Base-by-base conservation (phyloP, 2,113 vertebrate species). In the Potamarius usumacintae region DNA sequence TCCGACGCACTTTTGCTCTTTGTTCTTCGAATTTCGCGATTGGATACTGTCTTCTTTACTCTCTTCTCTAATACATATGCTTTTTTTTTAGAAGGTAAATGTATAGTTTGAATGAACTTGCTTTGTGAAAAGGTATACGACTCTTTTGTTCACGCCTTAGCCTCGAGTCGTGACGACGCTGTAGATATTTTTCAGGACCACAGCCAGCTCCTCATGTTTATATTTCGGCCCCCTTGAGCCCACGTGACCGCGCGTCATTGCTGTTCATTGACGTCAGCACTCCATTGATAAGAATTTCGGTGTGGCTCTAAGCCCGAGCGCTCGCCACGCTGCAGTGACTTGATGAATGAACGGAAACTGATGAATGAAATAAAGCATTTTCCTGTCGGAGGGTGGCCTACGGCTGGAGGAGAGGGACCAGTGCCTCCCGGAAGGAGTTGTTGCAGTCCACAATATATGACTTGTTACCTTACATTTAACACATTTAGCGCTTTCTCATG, bases 221-320 rank as follows among this genome's bases (percentile, higher is more conserved):
- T 92, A 92, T 89, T 90, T 83, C 87, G 84, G 57, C 87, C 86
- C 82, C 77, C 55, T 78, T 85, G 87, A 53, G 57, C 57, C 82
- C 91, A 92, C 89, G 91, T 93, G 91, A 91, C 83, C 15, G 6
- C 42, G 90, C 90, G 88, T 93, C 92, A 90, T 79, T 87, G 81
- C 67, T 80, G 48, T 82, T 85, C 87, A 91, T 92, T 93, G 93
- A 93, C 93, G 93, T 92, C 87, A 86, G 60, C 84, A 58, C 80
- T 91, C 84, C 93, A 93, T 93, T 93, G 92, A 93, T 93, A 93
- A 93, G 92, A 92, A 91, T 92, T 88, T 89, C 88, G 84, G 85
- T 85, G 87, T 89, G 84, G 91, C 91, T 90, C 88, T 87, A 90
- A 92, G 86, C 84, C 84, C 67, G 85, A 85, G 87, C 87, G 85